Conservation (phyloP, 2,113 vertebrate species). For the Hydrolagus affinis region DNA sequence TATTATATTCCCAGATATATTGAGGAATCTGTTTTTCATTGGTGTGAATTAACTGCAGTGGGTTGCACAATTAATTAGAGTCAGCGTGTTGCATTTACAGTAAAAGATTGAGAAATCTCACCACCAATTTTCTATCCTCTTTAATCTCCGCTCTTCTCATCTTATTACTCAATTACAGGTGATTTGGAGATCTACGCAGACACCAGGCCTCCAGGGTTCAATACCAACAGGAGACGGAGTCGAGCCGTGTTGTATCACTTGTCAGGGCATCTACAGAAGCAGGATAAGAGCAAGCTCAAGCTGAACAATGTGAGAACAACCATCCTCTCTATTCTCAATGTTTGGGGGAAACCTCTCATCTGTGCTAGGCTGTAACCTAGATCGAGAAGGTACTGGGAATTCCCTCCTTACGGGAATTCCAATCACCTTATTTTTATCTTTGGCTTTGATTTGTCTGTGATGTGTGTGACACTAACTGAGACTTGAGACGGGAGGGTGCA, state of each 20-base stretch:
- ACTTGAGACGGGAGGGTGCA: neutral
- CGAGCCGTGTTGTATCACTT: slow-evolving; percentile 67
- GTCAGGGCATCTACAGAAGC: slow-evolving; percentile 70
- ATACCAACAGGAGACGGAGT: slow-evolving; percentile 63
- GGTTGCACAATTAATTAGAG: too few relatives aligned
- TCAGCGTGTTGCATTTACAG: too few relatives aligned
- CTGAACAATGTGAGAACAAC: slow-evolving; percentile 61
- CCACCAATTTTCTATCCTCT: neutral
- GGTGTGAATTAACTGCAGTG: too few relatives aligned
- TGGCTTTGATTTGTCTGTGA: neutral
- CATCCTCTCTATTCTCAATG: neutral
- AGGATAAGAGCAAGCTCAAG: slow-evolving; percentile 73
- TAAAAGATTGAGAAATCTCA: neutral
- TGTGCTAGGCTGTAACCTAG: neutral
- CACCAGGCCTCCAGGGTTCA: slow-evolving; percentile 61
- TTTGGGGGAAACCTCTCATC: neutral
- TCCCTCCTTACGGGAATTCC: too few relatives aligned
- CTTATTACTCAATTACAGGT: slow-evolving; percentile 42
- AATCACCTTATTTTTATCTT: too few relatives aligned
- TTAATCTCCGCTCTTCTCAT: neutral
- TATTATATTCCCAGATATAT: too few relatives aligned
- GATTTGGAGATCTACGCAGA: slow-evolving; percentile 63
- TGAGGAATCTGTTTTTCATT: too few relatives aligned
- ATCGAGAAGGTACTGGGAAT: too few relatives aligned
- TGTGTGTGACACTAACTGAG: neutral